A percentile compares a stretch with the other conserved stretches of the same genome.
Evolutionary conservation across 2,797 vertebrate genomes (phyloP).

Genomic region (Myripristis jacobus): DNA sequence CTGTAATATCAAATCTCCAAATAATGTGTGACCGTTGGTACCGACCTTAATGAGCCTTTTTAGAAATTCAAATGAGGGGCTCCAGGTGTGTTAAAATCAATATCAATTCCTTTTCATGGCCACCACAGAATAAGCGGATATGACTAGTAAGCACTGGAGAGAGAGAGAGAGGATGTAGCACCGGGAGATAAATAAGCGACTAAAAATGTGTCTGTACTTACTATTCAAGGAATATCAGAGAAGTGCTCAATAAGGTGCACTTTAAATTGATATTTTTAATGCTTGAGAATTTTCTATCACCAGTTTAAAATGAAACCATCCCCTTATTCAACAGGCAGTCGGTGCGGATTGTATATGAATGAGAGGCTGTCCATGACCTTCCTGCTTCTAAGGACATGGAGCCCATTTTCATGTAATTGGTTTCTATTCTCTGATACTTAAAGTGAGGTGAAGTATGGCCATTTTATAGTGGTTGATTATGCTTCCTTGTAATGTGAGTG

Average conservation of each 20-base stretch:
- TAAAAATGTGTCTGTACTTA: too few species aligned
- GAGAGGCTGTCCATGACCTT: neutral
- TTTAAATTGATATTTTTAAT: neutral
- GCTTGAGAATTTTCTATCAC: neutral
- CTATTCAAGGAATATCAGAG: too few species aligned
- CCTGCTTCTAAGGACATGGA: too few species aligned
- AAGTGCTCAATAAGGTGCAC: neutral
- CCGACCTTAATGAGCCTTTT: constrained; percentile 7
- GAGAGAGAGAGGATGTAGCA: constrained; percentile 16
- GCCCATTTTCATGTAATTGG: neutral
- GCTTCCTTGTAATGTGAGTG: too few species aligned
- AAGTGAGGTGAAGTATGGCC: neutral
- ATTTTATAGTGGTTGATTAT: neutral
- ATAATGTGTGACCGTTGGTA: constrained; percentile 15
- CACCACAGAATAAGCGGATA: constrained; percentile 9
- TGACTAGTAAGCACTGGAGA: neutral
- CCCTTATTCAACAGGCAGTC: neutral
- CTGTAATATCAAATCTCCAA: constrained; percentile 1
- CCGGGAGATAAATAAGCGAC: neutral
- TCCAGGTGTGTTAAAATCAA: constrained; percentile 27
- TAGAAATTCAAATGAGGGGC: constrained; percentile 48
- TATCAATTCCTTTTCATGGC: constrained; percentile 15
- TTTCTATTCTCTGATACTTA: neutral
- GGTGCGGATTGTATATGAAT: neutral
- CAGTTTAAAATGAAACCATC: constrained; percentile 1